Evolutionary conservation across 2,113 vertebrate genomes (phyloP).

Genomic region (Myxocyprinus asiaticus): DNA sequence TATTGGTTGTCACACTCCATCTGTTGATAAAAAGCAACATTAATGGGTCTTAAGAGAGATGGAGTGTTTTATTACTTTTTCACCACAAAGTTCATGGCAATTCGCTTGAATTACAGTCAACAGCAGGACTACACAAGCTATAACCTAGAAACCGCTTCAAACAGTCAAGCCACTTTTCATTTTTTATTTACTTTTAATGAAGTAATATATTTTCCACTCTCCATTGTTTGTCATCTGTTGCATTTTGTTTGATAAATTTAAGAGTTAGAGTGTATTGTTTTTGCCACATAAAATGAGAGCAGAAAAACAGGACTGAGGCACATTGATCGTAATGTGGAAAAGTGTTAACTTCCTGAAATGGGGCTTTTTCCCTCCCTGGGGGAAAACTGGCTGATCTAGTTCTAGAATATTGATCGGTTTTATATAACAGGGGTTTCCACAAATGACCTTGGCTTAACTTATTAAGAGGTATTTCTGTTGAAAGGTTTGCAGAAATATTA

Average conservation of each 20-base stretch:
- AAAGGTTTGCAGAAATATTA: too few relatives aligned
- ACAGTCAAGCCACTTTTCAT: too few relatives aligned
- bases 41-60: neutral
- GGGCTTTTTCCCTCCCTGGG: slow-evolving; percentile 23
- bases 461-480: too few relatives aligned
- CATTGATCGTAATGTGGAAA: neutral
- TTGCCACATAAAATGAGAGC: too few relatives aligned
- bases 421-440: slow-evolving; percentile 14
- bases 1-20: slow-evolving; percentile 9
- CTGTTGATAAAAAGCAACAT: slow-evolving; percentile 3
- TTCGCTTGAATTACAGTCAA: slow-evolving; percentile 18
- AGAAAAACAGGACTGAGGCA: neutral
- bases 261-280: neutral
- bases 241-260: neutral
- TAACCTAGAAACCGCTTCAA: neutral
- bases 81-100: neutral
- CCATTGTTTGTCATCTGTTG: too few relatives aligned
- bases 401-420: slow-evolving; percentile 44
- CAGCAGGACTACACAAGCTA: slow-evolving; percentile 6
- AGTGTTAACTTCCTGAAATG: slow-evolving; percentile 3
- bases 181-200: too few relatives aligned
- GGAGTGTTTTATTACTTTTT: slow-evolving; percentile 19
- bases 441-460: slow-evolving; percentile 29
- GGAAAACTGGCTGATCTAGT: slow-evolving; percentile 26
- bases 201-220: neutral